Conservation (phyloP, 1,140 invertebrate genomes). For the Drosophila hydei region DNA sequence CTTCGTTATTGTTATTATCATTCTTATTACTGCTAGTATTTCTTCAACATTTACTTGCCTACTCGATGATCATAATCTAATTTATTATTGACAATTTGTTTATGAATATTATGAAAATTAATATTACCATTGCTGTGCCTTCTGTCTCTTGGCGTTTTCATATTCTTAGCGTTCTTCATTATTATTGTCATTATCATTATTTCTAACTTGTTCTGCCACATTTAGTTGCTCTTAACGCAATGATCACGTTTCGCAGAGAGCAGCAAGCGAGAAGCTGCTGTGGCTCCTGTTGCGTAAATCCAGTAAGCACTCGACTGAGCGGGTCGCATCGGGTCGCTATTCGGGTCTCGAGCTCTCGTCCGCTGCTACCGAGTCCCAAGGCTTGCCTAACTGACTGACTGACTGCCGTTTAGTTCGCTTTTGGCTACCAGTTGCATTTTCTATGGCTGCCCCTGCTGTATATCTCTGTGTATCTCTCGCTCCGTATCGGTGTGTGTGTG, state of each 20-base stretch:
- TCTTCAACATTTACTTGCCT: conserved; percentile 43
- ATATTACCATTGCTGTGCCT: too few relatives aligned
- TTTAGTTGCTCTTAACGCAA: conserved; percentile 60
- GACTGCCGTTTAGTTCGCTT: conserved; percentile 52
- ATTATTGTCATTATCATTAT: conserved; percentile 44
- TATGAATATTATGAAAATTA: too few relatives aligned
- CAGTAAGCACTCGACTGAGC: conserved; percentile 60
- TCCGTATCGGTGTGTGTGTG: not conserved
- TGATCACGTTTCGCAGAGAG: conserved; percentile 59
- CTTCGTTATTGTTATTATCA: conserved; percentile 24
- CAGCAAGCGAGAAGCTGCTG: conserved; percentile 46
- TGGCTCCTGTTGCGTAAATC: conserved; percentile 79
- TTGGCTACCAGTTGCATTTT: conserved; percentile 46
- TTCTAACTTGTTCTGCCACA: conserved; percentile 33
- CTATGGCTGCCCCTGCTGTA: conserved; percentile 35
- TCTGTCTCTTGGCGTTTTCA: too few relatives aligned
- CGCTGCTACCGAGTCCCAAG: conserved; percentile 19
- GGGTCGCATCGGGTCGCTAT: conserved; percentile 59
- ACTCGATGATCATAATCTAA: conserved; percentile 53
- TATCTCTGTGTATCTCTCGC: conserved; percentile 21
- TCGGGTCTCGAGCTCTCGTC: conserved; percentile 12
- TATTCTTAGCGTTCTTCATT: too few relatives aligned
- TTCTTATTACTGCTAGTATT: conserved; percentile 24
- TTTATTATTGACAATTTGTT: too few relatives aligned
- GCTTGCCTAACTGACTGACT: conserved; percentile 47